Evolutionary conservation across 1,140 invertebrate genomes (phyloP), one percentile per base, ranked within the genome.

Genomic region (Drosophila sturtevanti): DNA sequence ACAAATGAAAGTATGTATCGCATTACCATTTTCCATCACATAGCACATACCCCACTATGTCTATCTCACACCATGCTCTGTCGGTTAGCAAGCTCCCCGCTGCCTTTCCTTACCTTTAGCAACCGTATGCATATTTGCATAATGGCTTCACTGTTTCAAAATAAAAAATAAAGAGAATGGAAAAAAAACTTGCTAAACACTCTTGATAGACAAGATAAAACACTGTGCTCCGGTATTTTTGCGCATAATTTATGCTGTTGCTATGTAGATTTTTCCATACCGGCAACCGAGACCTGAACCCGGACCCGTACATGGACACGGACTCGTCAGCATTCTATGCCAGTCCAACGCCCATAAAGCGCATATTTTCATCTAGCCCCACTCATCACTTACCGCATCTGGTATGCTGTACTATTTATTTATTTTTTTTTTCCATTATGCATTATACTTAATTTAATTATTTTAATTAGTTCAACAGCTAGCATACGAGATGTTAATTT

Each of bases 201-300:
- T 89, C 80, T 89, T 89, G 84, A 89, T 89, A 89, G 85, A 89
- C 84, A 89, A 89, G 84, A 89, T 89, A 89, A 89, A 89, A 89
- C 77, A 89, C 80, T 80, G 85, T 68, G 84, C 80, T 59, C 65
- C 64, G 77, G 68, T 70, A 89, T 89, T 89, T 89, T 89, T 80
- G 69, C 75, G 84, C 84, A 89, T 89, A 89, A 89, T 89, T 89
- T 89, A 89, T 75, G 84, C 72, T 64, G 77, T 70, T 56, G 54
- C 54, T 56, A 35, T 56, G 54, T 56, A 56, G 54, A 56, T 56
- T 35, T 56, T 31, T 56, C 12, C 54, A 56, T 56, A 18, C 54
- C 27, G 16, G 54, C 1, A 56, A 27, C 27, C 11, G 14, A 56
- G 31, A 56, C 27, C 16, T 0, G 12, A 11, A 27, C 31, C 2